Evolutionary conservation across 2,797 vertebrate genomes (phyloP), one percentile per base, ranked within the genome.

Genomic region (Hoplostethus atlanticus): DNA sequence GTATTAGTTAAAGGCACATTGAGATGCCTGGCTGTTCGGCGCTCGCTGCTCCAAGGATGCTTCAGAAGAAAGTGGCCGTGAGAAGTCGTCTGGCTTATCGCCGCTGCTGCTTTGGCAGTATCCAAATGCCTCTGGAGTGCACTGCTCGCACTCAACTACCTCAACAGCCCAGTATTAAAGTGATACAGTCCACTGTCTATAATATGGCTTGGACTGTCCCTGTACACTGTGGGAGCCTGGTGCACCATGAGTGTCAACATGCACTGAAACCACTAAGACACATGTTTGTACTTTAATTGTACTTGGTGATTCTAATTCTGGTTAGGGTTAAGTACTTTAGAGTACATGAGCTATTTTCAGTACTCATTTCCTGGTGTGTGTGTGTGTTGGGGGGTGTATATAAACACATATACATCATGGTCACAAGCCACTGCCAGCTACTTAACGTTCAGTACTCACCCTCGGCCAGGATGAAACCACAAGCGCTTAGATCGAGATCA

Each of bases 101-200:
- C 40, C 15, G 2, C 0, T 6, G n/a, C 25, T 68, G 64, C 66
- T 74, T 46, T 65, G 40, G 52, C 62, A 44, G 31, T 44, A 63
- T 73, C 76, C 28, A 87, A 65, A 78, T 51, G 25, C 73, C 59
- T 69, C 34, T 52, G 17, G 6, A 64, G 56, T 38, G 56, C 36
- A 1, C 46, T 28, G 6, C 30, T 73, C 60, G 15, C 36, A 15
- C 71, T 73, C 13, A 15, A 60, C 13, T 15, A 44, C 36, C 15
- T 28, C 42, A 62, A 12, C 12, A n/a, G 25, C 13, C 44, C 44
- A 47, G 44, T 47, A 31, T 17, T 57, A 42, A 61, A 15, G 63
- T 10, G 52, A 57, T 38, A 40, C 79, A 64, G 76, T 51, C 30
- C 28, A 11, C 4, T 54, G 70, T 59, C 42, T 76, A 61, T n/a